These are phyloP conservation scores for Drosophila subsilvestris DNA, from an alignment of 2,888 invertebrate genomes.

Conservation along the genomic window DNA sequence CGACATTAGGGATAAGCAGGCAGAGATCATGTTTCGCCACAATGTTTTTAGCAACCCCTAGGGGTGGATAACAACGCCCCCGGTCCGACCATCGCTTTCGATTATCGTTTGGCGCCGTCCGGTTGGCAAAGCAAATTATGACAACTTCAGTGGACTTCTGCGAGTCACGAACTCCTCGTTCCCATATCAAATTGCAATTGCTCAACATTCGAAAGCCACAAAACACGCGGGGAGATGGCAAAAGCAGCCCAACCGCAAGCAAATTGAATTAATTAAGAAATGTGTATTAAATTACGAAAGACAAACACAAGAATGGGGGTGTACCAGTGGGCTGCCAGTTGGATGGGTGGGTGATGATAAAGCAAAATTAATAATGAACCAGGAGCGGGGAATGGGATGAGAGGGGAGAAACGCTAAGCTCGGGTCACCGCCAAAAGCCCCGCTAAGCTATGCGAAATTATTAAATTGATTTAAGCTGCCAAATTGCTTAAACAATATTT, in stretches of 20 bases:
- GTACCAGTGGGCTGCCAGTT: constrained; percentile 9
- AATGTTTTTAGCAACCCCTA: constrained; percentile 1
- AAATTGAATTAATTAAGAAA: constrained; percentile 69
- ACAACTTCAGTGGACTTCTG: constrained; percentile 27
- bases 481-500: constrained; percentile 52
- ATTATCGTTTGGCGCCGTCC: not conserved
- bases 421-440: constrained; percentile 27
- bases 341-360: constrained; percentile 21
- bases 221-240: not conserved
- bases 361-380: constrained; percentile 35
- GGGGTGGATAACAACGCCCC: not conserved
- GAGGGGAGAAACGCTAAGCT: constrained; percentile 22
- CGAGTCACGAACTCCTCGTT: constrained; percentile 40
- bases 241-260: constrained; percentile 34
- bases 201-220: constrained; percentile 42
- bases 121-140: constrained; percentile 21
- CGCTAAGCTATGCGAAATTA: constrained; percentile 56
- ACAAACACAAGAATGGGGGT: constrained; percentile 12
- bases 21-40: not conserved
- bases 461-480: constrained; percentile 67
- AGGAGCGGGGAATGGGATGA: not conserved
- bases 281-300: constrained; percentile 63
- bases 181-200: constrained; percentile 52
- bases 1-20: constrained; percentile 7
- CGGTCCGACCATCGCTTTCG: not conserved